phyloP scores from a whole-genome alignment of 2,113 vertebrate species.

The Bostrychus sinensis region DNA sequence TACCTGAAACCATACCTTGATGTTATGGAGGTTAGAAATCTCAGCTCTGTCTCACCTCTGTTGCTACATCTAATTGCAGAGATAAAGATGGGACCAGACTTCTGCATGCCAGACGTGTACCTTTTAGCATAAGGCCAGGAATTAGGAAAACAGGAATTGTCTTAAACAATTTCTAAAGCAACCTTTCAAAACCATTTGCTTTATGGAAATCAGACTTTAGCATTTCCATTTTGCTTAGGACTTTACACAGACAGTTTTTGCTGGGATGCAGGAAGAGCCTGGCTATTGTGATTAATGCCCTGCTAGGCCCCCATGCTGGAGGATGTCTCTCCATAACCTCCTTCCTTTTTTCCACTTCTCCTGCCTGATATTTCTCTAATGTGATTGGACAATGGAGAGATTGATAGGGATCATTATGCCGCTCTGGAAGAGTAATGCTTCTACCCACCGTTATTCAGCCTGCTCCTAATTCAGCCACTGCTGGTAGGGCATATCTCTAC shows the following conservation, averaged over 20 bases:
- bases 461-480: slow-evolving; percentile 80
- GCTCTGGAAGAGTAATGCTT: slow-evolving; percentile 82
- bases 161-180: background rate
- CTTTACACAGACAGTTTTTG: slow-evolving; percentile 65
- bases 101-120: background rate
- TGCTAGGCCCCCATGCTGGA: slow-evolving; percentile 51
- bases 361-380: slow-evolving; percentile 83
- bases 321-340: slow-evolving; percentile 66
- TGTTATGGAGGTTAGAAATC: too few relatives aligned
- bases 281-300: slow-evolving; percentile 69
- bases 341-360: slow-evolving; percentile 60
- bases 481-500: slow-evolving; percentile 49
- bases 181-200: background rate
- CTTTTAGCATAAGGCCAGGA: background rate
- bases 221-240: slow-evolving; percentile 51
- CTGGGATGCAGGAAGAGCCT: slow-evolving; percentile 61
- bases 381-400: slow-evolving; percentile 81
- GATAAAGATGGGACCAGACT: too few relatives aligned
- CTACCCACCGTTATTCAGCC: slow-evolving; percentile 78
- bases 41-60: too few relatives aligned
- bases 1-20: too few relatives aligned
- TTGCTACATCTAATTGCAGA: too few relatives aligned
- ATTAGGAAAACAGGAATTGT: background rate
- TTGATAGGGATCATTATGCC: slow-evolving; percentile 83
- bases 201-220: slow-evolving; percentile 30